A percentile compares a stretch with the other conserved stretches of the same genome.
Conservation (phyloP, 2,888 invertebrate genomes). For the Hyppa rectilinea region DNA sequence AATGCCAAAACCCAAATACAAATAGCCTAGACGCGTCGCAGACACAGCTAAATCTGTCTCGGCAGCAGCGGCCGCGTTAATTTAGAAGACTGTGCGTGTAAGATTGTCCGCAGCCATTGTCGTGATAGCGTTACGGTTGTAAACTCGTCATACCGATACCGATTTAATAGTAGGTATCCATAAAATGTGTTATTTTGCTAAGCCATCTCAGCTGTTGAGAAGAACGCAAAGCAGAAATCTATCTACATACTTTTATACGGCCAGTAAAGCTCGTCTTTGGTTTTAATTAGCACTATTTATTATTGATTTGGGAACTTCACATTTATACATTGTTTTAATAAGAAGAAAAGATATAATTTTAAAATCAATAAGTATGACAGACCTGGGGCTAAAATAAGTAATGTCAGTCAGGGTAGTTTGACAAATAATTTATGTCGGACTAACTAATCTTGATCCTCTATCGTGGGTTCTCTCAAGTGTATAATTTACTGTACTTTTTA, state of each 20-base stretch:
- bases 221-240: slow-evolving; percentile 18
- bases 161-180: slow-evolving; percentile 65
- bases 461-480: background rate
- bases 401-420: background rate
- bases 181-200: slow-evolving; percentile 58
- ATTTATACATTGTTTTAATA: background rate
- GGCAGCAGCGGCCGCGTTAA: slow-evolving; percentile 78
- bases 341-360: too few relatives aligned
- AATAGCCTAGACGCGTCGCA: slow-evolving; percentile 90
- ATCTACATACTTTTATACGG: slow-evolving; percentile 6
- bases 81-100: slow-evolving; percentile 76
- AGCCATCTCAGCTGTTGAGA: slow-evolving; percentile 36
- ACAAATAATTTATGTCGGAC: slow-evolving; percentile 18
- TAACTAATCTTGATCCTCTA: slow-evolving; percentile 52
- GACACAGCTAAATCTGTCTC: slow-evolving; percentile 88
- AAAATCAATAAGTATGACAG: too few relatives aligned
- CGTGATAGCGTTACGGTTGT: slow-evolving; percentile 72
- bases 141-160: slow-evolving; percentile 68
- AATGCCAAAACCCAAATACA: slow-evolving; percentile 89
- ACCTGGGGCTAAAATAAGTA: too few relatives aligned
- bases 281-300: background rate
- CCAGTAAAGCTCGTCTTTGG: slow-evolving; percentile 13
- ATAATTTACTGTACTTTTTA: slow-evolving; percentile 10
- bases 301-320: background rate
- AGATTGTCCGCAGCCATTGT: slow-evolving; percentile 72